These are phyloP conservation scores for Caenorhabditis angaria DNA, from an alignment of 2,888 invertebrate genomes.

Conservation along the genomic window DNA sequence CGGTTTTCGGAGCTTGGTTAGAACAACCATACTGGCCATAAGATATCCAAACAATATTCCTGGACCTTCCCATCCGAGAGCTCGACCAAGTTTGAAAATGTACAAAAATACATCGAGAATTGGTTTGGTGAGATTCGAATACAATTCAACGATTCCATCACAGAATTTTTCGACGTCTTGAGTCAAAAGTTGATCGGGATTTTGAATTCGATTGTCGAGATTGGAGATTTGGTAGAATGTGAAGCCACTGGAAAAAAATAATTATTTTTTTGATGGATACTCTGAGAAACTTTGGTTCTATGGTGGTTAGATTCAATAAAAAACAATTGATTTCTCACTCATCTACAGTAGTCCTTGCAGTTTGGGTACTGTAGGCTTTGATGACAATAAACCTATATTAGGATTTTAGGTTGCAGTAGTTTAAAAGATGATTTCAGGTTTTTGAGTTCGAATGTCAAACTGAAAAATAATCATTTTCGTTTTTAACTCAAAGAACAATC, in stretches of 20 bases:
- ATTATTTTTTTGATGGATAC: not conserved
- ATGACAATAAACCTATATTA: too few relatives aligned
- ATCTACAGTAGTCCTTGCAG: too few relatives aligned
- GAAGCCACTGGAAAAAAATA: constrained; percentile 58
- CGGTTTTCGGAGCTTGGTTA: constrained; percentile 77
- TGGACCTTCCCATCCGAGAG: constrained; percentile 87
- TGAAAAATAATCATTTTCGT: too few relatives aligned
- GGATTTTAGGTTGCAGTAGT: too few relatives aligned
- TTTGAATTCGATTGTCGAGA: constrained; percentile 90
- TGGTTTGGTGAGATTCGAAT: constrained; percentile 95
- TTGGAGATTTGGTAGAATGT: constrained; percentile 91
- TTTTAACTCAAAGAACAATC: too few relatives aligned
- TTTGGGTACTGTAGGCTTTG: too few relatives aligned
- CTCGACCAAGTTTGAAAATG: constrained; percentile 85
- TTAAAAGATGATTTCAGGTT: too few relatives aligned
- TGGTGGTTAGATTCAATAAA: too few relatives aligned
- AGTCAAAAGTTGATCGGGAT: constrained; percentile 94
- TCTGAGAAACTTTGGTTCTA: not conserved
- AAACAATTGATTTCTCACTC: too few relatives aligned
- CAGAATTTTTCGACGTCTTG: constrained; percentile 98
- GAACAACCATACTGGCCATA: constrained; percentile 83
- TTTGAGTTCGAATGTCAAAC: too few relatives aligned
- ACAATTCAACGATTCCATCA: constrained; percentile 90
- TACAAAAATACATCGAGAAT: constrained; percentile 92
- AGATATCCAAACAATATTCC: constrained; percentile 87